Evolutionary conservation across 2,888 invertebrate species (phyloP).

Genomic region (Antheraea assamensis): DNA sequence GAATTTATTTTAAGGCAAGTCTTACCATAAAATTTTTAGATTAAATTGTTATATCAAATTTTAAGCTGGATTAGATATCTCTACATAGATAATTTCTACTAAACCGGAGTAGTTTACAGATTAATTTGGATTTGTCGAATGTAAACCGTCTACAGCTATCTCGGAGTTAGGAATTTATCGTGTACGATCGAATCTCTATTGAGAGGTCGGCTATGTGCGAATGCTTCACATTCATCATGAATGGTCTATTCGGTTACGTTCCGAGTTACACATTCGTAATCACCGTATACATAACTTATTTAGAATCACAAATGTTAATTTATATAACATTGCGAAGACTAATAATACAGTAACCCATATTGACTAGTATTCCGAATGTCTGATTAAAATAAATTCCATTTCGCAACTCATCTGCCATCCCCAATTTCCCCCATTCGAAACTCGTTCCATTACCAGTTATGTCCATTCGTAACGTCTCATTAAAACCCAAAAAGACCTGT

Average conservation of each 20-base stretch:
- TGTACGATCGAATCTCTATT: conserved; percentile 32
- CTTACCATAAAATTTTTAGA: background rate
- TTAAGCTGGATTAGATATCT: background rate
- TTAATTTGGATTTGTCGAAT: conserved; percentile 6
- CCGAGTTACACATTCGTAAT: conserved; percentile 56
- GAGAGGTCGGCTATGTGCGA: conserved; percentile 29
- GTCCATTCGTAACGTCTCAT: too few species aligned
- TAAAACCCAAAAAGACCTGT: too few species aligned
- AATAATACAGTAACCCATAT: background rate
- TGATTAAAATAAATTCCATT: too few species aligned
- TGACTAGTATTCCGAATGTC: background rate
- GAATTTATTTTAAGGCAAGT: background rate
- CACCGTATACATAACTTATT: background rate
- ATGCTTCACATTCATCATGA: conserved; percentile 33
- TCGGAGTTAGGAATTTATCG: conserved; percentile 23
- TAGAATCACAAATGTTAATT: background rate
- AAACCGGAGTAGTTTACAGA: conserved; percentile 8
- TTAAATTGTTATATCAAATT: too few species aligned
- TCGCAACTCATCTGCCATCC: too few species aligned
- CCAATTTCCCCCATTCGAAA: too few species aligned
- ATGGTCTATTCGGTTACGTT: conserved; percentile 51
- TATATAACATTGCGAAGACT: background rate
- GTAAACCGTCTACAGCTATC: conserved; percentile 9
- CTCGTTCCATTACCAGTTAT: too few species aligned
- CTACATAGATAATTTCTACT: background rate